Evolutionary conservation across 2,797 vertebrate genomes (phyloP).

Genomic region (Neosilurus hyrtlii): DNA sequence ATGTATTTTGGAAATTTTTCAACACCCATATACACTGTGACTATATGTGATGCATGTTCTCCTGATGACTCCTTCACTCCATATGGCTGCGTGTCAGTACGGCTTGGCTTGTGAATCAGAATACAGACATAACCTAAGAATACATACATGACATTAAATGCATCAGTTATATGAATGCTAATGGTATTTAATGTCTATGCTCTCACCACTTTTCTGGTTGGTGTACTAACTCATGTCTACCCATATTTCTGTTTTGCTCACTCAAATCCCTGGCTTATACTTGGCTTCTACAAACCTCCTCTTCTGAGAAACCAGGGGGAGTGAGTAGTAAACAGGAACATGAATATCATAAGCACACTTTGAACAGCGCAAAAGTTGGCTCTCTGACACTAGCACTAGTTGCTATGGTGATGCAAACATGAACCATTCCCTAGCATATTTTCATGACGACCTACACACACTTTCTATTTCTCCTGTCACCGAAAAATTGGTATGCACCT

Average conservation of each 20-base stretch:
- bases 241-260: not conserved
- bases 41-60: conserved; percentile 20
- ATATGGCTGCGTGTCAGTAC: conserved; percentile 44
- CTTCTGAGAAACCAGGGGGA: not conserved
- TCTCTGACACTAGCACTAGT: conserved; percentile 51
- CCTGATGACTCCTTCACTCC: conserved; percentile 34
- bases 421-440: conserved; percentile 24
- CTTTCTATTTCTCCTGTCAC: not conserved
- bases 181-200: not conserved
- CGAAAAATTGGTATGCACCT: conserved; percentile 9
- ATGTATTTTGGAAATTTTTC: not conserved
- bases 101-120: conserved; percentile 41
- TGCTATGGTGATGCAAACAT: conserved; percentile 59
- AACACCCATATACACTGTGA: not conserved
- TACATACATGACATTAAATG: not conserved
- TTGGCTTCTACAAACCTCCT: not conserved
- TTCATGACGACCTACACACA: conserved; percentile 24
- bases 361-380: conserved; percentile 41
- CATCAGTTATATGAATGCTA: conserved; percentile 20
- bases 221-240: conserved; percentile 23
- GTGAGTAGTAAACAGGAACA: not conserved
- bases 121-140: conserved; percentile 29
- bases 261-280: not conserved
- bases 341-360: conserved; percentile 27
- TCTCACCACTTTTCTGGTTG: not conserved